Evolutionary conservation across 37 sponge, comb jelly and placozoan species (phyloP).

Genomic region (Ianthella basta): DNA sequence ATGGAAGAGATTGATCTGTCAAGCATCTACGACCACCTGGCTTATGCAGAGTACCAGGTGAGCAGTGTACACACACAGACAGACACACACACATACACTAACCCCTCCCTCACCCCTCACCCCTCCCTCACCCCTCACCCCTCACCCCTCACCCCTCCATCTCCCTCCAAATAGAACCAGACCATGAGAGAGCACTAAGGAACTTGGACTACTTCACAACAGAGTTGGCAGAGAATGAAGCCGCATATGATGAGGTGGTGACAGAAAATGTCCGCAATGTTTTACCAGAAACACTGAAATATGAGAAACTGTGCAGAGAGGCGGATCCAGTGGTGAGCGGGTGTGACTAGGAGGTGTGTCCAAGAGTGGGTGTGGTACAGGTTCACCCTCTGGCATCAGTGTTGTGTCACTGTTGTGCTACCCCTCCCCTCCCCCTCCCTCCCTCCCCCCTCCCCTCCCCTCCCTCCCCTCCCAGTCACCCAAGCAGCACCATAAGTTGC

Average conservation of each 20-base stretch:
- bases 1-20: slow-evolving; percentile 46
- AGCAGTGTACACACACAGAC: slow-evolving; percentile 9
- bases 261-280: neutral
- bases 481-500: slow-evolving; percentile 55
- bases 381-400: too few relatives aligned
- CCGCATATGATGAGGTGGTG: slow-evolving; percentile 22
- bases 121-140: neutral
- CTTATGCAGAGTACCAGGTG: slow-evolving; percentile 77
- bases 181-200: slow-evolving; percentile 57
- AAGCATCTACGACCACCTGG: slow-evolving; percentile 71
- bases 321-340: slow-evolving; percentile 57
- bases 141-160: neutral
- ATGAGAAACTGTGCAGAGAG: slow-evolving; percentile 80
- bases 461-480: slow-evolving; percentile 46
- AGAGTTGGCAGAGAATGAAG: slow-evolving; percentile 34
- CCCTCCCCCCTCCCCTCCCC: too few relatives aligned
- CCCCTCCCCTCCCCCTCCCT: neutral
- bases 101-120: too few relatives aligned
- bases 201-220: slow-evolving; percentile 66
- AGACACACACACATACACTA: neutral
- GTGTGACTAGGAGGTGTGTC: too few relatives aligned
- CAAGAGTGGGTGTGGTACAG: too few relatives aligned
- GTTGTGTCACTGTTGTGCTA: too few relatives aligned
- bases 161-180: slow-evolving; percentile 34
- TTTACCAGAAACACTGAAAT: slow-evolving; percentile 37